Evolutionary conservation across 1,140 invertebrate species (phyloP), one percentile per base, ranked within the genome.

Genomic region (Oedothorax gibbosus): DNA sequence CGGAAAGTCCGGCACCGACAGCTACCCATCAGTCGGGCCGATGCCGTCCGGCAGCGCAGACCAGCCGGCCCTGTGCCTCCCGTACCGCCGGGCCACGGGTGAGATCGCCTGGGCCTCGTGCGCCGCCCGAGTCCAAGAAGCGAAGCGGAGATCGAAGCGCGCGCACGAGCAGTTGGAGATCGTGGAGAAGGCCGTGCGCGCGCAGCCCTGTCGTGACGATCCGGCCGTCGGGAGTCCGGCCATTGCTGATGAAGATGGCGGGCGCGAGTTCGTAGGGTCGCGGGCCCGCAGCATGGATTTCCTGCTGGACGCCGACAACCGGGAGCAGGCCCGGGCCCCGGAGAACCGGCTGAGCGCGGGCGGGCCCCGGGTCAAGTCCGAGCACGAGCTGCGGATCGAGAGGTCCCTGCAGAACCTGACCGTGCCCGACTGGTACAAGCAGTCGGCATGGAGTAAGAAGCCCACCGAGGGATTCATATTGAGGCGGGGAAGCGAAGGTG

Each of bases 341-440:
- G 96, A 97, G 91, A 97, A 97, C 93, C 95, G 96, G 89, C 92
- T 97, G 88, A 68, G 65, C 50, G 65, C 21, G 8, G 94, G 65
- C 92, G 94, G 89, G 92, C 96, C 88, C 96, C 95, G 89, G 6
- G 87, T 88, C 9, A 89, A 90, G 11, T 90, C 89, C 73, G 96
- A 97, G 91, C 96, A 98, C 91, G 96, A 98, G 90, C 91, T 98
- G 78, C 93, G 97, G 77, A 95, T 98, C 75, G 95, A 97, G 89
- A 94, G 96, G 87, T 98, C 96, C 21, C 90, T 98, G 86, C 96
- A 97, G 90, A 95, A 96, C 88, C 93, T 98, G 78, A 96, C 97
- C 91, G 94, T 98, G 57, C 97, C 97, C 64, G 96, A 98, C 89
- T 98, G 97, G 97, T 97, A 96, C 92, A 96, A 95, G 90, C 95